Percentiles rank a stretch among this genome's conserved stretches.
Evolutionary conservation across 2,797 vertebrate genomes (phyloP).

Genomic region (Synanceia verrucosa): DNA sequence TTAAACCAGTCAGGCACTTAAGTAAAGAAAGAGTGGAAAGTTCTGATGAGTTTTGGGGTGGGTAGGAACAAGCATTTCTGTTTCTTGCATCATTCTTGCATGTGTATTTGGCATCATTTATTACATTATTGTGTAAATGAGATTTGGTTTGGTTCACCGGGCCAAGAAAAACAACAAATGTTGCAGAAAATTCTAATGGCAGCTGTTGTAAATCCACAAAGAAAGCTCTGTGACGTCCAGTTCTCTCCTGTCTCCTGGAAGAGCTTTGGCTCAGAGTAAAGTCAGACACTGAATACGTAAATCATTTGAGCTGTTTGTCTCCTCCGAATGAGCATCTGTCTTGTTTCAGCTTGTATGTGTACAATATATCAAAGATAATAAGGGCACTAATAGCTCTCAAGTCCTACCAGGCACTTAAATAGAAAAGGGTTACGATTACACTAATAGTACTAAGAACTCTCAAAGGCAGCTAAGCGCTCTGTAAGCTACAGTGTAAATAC

Average conservation of each 20-base stretch:
- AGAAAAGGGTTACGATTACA: constrained; percentile 52
- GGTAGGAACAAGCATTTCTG: neutral
- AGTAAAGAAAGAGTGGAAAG: constrained; percentile 37
- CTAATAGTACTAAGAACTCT: constrained; percentile 51
- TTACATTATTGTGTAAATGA: neutral
- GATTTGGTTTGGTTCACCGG: neutral
- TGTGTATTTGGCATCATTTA: neutral
- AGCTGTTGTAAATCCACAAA: neutral
- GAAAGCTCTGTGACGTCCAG: neutral
- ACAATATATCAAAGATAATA: constrained; percentile 42
- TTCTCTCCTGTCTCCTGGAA: neutral
- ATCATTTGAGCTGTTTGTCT: constrained; percentile 36
- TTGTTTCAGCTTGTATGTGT: constrained; percentile 34
- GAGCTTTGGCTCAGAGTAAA: neutral
- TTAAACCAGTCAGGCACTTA: constrained; percentile 34
- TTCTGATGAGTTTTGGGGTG: constrained; percentile 31
- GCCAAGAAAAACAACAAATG: neutral
- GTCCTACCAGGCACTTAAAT: constrained; percentile 37
- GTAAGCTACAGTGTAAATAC: constrained; percentile 43
- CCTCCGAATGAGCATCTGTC: constrained; percentile 24
- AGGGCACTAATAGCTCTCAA: constrained; percentile 44
- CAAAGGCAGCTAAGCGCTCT: constrained; percentile 26
- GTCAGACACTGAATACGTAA: constrained; percentile 15
- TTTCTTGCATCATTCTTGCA: constrained; percentile 12
- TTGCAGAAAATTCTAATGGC: neutral